Evolutionary conservation across 2,888 invertebrate genomes (phyloP).

Genomic region (Zonitis immaculata): DNA sequence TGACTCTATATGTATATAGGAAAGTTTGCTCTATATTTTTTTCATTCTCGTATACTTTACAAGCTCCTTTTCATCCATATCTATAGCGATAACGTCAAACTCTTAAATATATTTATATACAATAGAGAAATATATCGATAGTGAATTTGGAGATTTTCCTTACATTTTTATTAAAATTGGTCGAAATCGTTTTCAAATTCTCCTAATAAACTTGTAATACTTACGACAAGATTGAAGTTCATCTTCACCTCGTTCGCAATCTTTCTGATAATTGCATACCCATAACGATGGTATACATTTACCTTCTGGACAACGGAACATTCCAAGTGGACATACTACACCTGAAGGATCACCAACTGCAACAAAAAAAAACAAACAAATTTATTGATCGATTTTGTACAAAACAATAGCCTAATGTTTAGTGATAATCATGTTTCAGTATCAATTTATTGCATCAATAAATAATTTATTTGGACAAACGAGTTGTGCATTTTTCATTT

Average conservation of each 20-base stretch:
- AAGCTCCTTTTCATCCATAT: background rate
- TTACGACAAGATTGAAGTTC: conserved; percentile 89
- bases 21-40: background rate
- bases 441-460: no score
- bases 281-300: conserved; percentile 79
- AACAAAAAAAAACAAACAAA: conserved; percentile 10
- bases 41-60: background rate
- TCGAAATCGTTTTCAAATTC: no score
- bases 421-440: no score
- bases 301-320: conserved; percentile 80
- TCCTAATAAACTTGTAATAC: no score
- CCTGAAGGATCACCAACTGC: conserved; percentile 42
- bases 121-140: background rate
- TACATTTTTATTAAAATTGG: no score
- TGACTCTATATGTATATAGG: no score
- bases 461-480: no score
- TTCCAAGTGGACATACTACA: conserved; percentile 63
- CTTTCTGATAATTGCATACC: conserved; percentile 93
- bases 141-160: no score
- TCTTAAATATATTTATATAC: no score
- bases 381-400: background rate
- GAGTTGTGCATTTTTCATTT: no score
- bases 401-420: background rate
- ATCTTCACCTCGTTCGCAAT: conserved; percentile 90
- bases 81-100: conserved; percentile 3